phyloP scores from a whole-genome alignment of 2,113 vertebrate genomes.

The Austrofundulus limnaeus region DNA sequence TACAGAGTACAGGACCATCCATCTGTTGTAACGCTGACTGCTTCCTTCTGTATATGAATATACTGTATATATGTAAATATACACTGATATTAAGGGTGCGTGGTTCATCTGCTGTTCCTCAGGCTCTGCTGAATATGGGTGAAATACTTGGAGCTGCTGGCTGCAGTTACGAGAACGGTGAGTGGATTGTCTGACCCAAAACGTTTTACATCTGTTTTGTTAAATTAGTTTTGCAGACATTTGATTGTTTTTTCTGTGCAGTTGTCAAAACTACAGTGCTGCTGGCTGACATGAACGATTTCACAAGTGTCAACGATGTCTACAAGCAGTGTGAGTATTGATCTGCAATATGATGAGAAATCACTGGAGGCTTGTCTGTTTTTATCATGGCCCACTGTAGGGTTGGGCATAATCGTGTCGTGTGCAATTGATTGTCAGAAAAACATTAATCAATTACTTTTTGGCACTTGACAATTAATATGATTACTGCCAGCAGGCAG shows the following conservation, averaged over 20 bases:
- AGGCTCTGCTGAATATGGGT: constrained; percentile 92
- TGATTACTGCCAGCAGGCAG: too few species aligned
- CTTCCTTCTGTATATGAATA: too few species aligned
- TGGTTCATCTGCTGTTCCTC: background rate
- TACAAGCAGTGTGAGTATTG: constrained; percentile 92
- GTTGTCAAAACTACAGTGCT: constrained; percentile 95
- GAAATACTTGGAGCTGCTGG: constrained; percentile 91
- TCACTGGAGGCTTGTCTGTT: background rate
- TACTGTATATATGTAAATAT: too few species aligned
- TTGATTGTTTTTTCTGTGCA: constrained; percentile 66
- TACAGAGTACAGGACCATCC: background rate
- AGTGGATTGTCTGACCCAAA: constrained; percentile 14
- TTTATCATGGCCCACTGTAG: too few species aligned
- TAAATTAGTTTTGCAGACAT: background rate
- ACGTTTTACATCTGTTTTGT: fast-evolving
- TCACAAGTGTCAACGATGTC: constrained; percentile 86
- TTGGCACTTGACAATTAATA: too few species aligned
- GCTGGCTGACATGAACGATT: constrained; percentile 93
- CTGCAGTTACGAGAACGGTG: constrained; percentile 87
- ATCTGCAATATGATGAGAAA: background rate
- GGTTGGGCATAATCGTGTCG: too few species aligned
- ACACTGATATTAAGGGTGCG: background rate
- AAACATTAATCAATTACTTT: too few species aligned
- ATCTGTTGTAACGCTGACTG: too few species aligned
- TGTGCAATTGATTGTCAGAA: too few species aligned